Base-by-base conservation (phyloP, 2,888 invertebrate genomes). In the Therioaphis trifolii region DNA sequence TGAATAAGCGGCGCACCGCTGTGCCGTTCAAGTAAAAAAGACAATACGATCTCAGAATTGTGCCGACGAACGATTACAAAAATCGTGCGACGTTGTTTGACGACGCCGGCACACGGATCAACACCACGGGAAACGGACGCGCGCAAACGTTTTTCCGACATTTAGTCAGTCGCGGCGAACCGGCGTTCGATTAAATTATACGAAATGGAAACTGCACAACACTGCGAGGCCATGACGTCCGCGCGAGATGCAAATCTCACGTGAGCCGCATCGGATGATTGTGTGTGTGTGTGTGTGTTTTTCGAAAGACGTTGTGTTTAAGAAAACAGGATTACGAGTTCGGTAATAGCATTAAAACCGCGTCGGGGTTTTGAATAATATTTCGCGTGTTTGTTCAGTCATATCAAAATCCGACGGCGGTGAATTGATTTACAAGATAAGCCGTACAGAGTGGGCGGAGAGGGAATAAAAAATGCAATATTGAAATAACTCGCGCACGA, bases 371-470 rank as follows among this genome's bases (percentile, higher is more conserved):
- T 66, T 18, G 63, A 76, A 63, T 63, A 63, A 43, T 63, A 46
- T 76, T 61, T 43, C 43, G 21, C 46, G 35, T 68, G 77, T 78
- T 63, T 52, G 66, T 78, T 68, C 66, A 18, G 77, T 78, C 24
- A 24, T 40, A 52, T 52, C 52, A 29, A 77, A 78, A 78, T 52
- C 52, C 66, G 24, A 77, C 35, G 49, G 15, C 49, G 63, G 46
- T 11, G 76, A 66, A 77, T 77, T 77, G 46, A 77, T 77, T 77
- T 66, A 77, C 49, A 66, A 66, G 49, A 77, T 66, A 66, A 77
- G 46, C 66, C 66, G 49, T 52, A 11, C 15, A 7, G 46, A 63
- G 35, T 29, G 35, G 9, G 29, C 35, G 7, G 35, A 35, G 7
- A 35, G 7, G 7, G 7, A 35, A 35, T 5, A 43, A 55, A 74